Evolutionary conservation across 1,140 invertebrate genomes (phyloP).

Genomic region (Drosophila prosaltans): DNA sequence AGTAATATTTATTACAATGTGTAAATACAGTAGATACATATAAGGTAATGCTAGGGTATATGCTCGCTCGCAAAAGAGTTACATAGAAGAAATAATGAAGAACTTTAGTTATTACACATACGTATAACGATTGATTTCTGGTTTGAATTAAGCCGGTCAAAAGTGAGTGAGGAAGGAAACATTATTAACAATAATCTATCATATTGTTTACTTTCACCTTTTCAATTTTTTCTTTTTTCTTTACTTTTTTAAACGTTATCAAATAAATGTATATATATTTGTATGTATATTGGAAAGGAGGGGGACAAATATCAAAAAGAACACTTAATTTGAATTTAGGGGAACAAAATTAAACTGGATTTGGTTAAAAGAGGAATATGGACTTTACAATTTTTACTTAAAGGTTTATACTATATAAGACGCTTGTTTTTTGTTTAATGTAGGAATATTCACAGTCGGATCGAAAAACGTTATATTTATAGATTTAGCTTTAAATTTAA

Average conservation of each 20-base stretch:
- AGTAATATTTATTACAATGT: conserved; percentile 9
- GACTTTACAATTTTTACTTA: background rate
- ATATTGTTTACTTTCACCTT: conserved; percentile 81
- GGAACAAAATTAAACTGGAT: background rate
- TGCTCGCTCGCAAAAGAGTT: background rate
- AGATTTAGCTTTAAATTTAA: background rate
- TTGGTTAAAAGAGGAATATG: background rate
- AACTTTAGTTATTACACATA: background rate
- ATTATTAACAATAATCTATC: conserved; percentile 78
- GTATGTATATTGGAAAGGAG: conserved; percentile 3
- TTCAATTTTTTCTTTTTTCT: conserved; percentile 66
- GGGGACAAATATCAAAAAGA: background rate
- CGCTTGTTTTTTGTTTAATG: background rate
- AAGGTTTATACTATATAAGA: background rate
- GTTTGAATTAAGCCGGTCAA: conserved; percentile 13
- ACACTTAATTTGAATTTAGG: background rate
- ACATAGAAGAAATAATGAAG: background rate
- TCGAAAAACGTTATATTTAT: background rate
- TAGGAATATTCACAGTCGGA: background rate
- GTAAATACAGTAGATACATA: background rate
- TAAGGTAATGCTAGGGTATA: conserved; percentile 1
- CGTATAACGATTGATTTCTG: conserved; percentile 1
- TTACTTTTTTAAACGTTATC: conserved; percentile 61
- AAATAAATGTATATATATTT: conserved; percentile 44
- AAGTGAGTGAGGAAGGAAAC: conserved; percentile 50